Evolutionary conservation across 2,888 invertebrate genomes (phyloP).

Genomic region (Limenitis camilla): DNA sequence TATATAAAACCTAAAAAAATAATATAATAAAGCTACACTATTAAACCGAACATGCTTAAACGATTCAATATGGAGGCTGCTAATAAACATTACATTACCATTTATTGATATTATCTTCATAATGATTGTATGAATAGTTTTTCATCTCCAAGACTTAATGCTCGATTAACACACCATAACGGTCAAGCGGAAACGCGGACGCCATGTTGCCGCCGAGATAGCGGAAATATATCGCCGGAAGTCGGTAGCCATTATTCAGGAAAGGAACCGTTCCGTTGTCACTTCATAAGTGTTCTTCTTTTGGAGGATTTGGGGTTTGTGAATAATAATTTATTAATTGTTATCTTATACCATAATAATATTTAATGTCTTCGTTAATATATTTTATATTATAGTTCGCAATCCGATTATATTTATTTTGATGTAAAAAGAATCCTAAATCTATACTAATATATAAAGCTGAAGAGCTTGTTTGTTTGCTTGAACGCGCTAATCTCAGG

Average conservation of each 20-base stretch:
- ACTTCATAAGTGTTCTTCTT: slow-evolving; percentile 61
- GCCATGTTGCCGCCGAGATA: slow-evolving; percentile 67
- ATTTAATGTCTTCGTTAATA: too few relatives aligned
- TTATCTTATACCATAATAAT: too few relatives aligned
- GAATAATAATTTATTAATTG: slow-evolving; percentile 12
- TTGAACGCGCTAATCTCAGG: too few relatives aligned
- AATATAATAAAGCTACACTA: too few relatives aligned
- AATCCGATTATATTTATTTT: too few relatives aligned
- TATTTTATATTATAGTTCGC: too few relatives aligned
- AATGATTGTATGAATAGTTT: slow-evolving; percentile 50
- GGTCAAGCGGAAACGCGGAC: slow-evolving; percentile 66
- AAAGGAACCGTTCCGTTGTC: slow-evolving; percentile 62
- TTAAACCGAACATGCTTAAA: too few relatives aligned
- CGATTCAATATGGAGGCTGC: too few relatives aligned
- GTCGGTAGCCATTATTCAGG: slow-evolving; percentile 67
- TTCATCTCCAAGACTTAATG: slow-evolving; percentile 65
- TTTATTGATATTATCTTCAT: slow-evolving; percentile 41
- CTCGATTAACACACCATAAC: slow-evolving; percentile 72
- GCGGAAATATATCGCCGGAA: slow-evolving; percentile 73
- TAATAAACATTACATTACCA: slow-evolving; percentile 1
- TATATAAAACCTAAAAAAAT: too few relatives aligned
- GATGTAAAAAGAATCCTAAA: too few relatives aligned
- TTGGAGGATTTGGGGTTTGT: slow-evolving; percentile 22
- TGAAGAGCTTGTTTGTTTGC: too few relatives aligned
- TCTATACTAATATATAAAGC: too few relatives aligned